A percentile compares a stretch with the other conserved stretches of the same genome.
Evolutionary conservation across 2,888 invertebrate species (phyloP).

Genomic region (Lysandra coridon): DNA sequence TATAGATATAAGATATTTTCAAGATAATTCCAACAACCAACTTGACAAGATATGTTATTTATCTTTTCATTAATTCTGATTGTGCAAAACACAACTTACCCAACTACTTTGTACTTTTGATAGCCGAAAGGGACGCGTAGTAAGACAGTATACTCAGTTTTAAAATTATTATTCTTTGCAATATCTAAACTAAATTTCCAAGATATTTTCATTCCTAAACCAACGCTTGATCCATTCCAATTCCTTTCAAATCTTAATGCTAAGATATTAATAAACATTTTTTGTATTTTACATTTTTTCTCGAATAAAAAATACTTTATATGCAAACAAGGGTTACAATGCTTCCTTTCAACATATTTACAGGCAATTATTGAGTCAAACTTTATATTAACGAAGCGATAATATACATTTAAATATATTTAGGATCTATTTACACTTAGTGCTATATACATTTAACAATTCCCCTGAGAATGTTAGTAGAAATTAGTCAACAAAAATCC

Average conservation of each 20-base stretch:
- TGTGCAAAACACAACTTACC: slow-evolving; percentile 37
- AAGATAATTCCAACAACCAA: neutral
- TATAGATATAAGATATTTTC: neutral
- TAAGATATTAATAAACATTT: slow-evolving; percentile 34
- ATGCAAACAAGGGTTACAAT: slow-evolving; percentile 28
- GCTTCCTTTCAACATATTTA: slow-evolving; percentile 37
- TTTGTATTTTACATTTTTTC: slow-evolving; percentile 28
- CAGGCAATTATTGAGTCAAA: slow-evolving; percentile 33
- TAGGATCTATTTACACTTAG: slow-evolving; percentile 41
- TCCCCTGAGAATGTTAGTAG: slow-evolving; percentile 19
- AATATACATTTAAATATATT: slow-evolving; percentile 27
- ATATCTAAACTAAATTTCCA: neutral
- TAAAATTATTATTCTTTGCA: neutral
- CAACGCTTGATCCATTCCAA: slow-evolving; percentile 46
- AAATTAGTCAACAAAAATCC: slow-evolving; percentile 32
- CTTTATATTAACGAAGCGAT: slow-evolving; percentile 13
- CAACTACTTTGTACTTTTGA: slow-evolving; percentile 60
- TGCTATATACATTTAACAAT: slow-evolving; percentile 38
- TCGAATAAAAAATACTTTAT: slow-evolving; percentile 26
- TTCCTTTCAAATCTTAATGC: slow-evolving; percentile 59
- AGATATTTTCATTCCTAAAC: neutral
- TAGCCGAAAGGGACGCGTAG: slow-evolving; percentile 44
- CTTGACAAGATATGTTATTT: neutral
- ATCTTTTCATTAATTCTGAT: slow-evolving; percentile 6
- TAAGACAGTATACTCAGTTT: neutral